Evolutionary conservation across 2,888 invertebrate species (phyloP), one percentile per base, ranked within the genome.

Genomic region (Chymomyza procnemis): DNA sequence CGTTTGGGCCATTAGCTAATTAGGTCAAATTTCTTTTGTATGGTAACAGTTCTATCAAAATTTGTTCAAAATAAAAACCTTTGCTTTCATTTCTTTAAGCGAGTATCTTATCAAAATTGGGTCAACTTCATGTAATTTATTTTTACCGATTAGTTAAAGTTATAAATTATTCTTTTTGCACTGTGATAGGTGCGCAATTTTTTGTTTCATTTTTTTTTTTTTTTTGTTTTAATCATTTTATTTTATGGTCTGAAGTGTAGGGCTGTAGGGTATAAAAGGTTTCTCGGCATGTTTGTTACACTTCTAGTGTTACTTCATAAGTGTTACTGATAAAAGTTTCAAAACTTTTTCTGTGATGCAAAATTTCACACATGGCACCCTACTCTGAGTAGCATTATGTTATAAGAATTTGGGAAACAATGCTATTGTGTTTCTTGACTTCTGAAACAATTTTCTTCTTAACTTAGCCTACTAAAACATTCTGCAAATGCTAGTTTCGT

Each of bases 31-130:
- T 41, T 41, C 34, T 12, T 41, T 14, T 12, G 34, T 12, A 41
- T 41, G 12, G 12, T 41, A 41, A 8, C 55, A 55, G 14, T 22
- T 56, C 4, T 22, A 52, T 16, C 6, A 52, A 8, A 2, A 19
- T 16, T n/a, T n/a, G 8, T 50, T 41, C 8, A 34, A 41, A 41
- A 41, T 3, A 1, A 41, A 26, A 26, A 26, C 26, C 6, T 26
- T 26, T 52, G 21, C 18, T n/a, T 52, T 21, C 52, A 21, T 52
- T n/a, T 58, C 18, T 41, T 16, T 46, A 14, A 18, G 16, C 58
- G 9, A 46, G 48, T n/a, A 59, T 59, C 59, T 59, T 59, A 59
- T 59, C 59, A 59, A 59, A 59, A 59, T 59, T 59, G 22, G 59
- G 59, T 59, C 59, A 59, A 59, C 22, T n/a, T 59, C 22, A 46